A percentile compares a stretch with the other conserved stretches of the same genome.
phyloP scores from a whole-genome alignment of 2,888 invertebrate genomes.

The Nesidiocoris tenuis region DNA sequence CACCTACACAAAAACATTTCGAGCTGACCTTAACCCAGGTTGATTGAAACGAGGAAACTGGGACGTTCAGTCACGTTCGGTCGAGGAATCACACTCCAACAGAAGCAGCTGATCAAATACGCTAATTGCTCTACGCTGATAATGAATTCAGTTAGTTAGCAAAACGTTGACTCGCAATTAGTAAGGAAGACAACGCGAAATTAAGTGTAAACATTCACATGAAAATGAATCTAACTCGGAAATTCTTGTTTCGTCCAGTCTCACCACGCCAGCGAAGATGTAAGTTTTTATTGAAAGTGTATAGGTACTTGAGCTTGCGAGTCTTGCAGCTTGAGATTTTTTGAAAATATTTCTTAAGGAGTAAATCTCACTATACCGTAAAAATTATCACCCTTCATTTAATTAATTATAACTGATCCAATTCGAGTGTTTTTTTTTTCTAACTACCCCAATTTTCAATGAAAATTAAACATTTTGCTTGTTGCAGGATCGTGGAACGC shows the following conservation, averaged over 20 bases:
- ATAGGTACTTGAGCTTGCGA: too few species aligned
- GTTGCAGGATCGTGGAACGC: not conserved
- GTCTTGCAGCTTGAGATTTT: too few species aligned
- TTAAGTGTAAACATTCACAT: not conserved
- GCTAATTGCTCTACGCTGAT: not conserved
- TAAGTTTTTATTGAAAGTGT: too few species aligned
- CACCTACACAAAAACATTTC: too few species aligned
- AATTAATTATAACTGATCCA: too few species aligned
- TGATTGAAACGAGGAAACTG: too few species aligned
- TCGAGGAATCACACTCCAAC: not conserved
- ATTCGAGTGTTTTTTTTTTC: not conserved
- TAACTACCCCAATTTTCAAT: not conserved
- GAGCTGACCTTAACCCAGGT: too few species aligned
- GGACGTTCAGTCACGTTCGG: too few species aligned
- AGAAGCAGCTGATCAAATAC: not conserved
- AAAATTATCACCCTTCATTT: too few species aligned
- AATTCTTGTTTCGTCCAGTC: not conserved
- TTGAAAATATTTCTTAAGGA: too few species aligned
- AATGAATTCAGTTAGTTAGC: not conserved
- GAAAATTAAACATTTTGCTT: not conserved
- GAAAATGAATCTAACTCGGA: not conserved
- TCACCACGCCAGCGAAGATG: not conserved
- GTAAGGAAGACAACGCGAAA: not conserved
- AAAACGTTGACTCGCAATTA: not conserved
- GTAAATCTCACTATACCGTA: too few species aligned